Evolutionary conservation across 2,888 invertebrate genomes (phyloP).

Genomic region (Drosophila stalkeri): DNA sequence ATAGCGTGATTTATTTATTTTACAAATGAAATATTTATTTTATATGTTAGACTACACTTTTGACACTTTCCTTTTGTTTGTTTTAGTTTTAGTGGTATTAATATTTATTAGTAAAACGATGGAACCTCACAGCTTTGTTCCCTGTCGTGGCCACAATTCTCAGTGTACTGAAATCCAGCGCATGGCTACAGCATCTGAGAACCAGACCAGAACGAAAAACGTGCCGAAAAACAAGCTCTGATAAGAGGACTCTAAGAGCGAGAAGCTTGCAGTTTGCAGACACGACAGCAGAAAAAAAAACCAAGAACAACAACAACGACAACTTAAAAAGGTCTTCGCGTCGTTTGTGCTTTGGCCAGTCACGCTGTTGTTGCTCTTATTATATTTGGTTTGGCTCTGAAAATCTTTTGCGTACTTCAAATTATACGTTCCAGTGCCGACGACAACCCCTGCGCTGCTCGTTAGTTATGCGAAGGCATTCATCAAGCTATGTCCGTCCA

Average conservation of each 20-base stretch:
- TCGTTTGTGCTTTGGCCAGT: conserved; percentile 40
- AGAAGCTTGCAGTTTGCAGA: conserved; percentile 55
- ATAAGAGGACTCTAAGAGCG: conserved; percentile 63
- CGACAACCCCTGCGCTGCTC: conserved; percentile 37
- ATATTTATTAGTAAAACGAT: conserved; percentile 1
- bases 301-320: background rate
- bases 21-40: background rate
- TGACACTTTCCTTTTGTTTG: conserved; percentile 29
- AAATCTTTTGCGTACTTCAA: conserved; percentile 63
- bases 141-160: conserved; percentile 63
- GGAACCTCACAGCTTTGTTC: conserved; percentile 32
- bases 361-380: conserved; percentile 36
- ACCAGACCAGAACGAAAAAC: conserved; percentile 27
- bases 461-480: conserved; percentile 58
- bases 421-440: conserved; percentile 58
- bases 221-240: conserved; percentile 32
- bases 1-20: background rate
- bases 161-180: conserved; percentile 61
- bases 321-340: conserved; percentile 3
- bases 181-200: conserved; percentile 65
- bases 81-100: background rate
- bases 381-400: conserved; percentile 27
- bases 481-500: conserved; percentile 60
- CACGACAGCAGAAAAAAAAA: conserved; percentile 12
- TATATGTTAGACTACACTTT: conserved; percentile 5